These are phyloP conservation scores for Caerostris darwini DNA, from an alignment of 1,140 invertebrate species.

Conservation along the genomic window DNA sequence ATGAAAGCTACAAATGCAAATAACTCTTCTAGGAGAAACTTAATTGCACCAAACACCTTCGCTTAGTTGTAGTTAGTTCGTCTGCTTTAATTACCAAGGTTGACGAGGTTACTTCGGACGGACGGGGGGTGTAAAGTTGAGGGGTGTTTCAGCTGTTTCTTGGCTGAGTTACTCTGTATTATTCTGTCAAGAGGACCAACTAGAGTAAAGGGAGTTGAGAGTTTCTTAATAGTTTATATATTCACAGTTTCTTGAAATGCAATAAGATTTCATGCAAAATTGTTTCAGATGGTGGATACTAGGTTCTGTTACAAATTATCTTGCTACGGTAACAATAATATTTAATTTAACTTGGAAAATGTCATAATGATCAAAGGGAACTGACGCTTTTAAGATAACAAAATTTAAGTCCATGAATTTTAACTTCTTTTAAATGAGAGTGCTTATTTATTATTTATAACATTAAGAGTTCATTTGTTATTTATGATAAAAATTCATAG, in stretches of 20 bases:
- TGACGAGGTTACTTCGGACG: slow-evolving; percentile 50
- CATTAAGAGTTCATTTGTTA: too few species aligned
- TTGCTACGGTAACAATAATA: neutral
- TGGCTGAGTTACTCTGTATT: slow-evolving; percentile 52
- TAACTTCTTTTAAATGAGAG: too few species aligned
- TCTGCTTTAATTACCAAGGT: slow-evolving; percentile 59
- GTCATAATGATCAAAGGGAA: neutral
- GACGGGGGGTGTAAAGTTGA: neutral
- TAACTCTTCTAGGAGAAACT: slow-evolving; percentile 46
- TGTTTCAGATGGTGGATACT: neutral
- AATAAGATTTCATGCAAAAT: slow-evolving; percentile 8
- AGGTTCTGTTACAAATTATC: neutral
- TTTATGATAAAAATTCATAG: too few species aligned
- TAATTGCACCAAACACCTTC: slow-evolving; percentile 58
- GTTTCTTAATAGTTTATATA: slow-evolving; percentile 21
- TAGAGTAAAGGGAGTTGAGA: neutral
- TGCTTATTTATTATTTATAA: too few species aligned
- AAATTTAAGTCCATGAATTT: too few species aligned
- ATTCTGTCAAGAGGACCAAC: slow-evolving; percentile 22
- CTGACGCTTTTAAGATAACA: neutral
- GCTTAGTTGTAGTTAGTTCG: slow-evolving; percentile 28
- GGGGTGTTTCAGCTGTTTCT: slow-evolving; percentile 1
- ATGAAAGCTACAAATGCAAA: slow-evolving; percentile 47
- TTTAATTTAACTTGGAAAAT: neutral
- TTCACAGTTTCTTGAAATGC: slow-evolving; percentile 14